These are phyloP conservation scores for Galagoides demidoff DNA, from an alignment of 2,797 vertebrate species.

Conservation along the genomic window DNA sequence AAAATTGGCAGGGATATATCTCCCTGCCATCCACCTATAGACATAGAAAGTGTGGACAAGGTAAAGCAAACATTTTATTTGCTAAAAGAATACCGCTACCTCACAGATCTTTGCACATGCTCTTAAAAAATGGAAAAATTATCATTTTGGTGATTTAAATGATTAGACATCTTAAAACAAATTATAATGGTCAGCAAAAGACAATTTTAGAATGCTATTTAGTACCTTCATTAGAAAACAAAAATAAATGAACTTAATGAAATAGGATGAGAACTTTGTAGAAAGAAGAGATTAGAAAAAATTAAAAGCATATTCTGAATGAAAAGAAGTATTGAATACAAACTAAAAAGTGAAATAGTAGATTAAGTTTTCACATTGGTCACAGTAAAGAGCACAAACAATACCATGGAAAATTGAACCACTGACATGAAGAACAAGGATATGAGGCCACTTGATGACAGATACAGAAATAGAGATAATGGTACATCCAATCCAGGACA, in stretches of 20 bases:
- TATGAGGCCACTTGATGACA: background rate
- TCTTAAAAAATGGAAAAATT: background rate
- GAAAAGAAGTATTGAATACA: background rate
- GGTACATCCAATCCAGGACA: background rate
- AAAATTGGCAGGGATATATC: background rate
- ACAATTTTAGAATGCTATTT: background rate
- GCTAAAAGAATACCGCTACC: background rate
- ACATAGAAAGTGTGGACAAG: background rate
- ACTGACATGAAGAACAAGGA: background rate
- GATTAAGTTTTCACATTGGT: background rate
- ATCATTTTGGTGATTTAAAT: background rate
- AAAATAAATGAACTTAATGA: background rate
- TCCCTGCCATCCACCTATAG: background rate
- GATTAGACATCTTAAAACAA: background rate
- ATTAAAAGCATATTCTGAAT: background rate
- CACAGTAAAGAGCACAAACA: background rate
- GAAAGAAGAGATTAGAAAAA: background rate
- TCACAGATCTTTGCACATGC: background rate
- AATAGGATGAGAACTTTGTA: background rate
- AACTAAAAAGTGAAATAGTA: background rate
- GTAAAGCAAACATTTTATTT: background rate
- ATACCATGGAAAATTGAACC: background rate
- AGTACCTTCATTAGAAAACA: background rate
- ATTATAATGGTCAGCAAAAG: background rate
- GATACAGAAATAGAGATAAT: background rate